These are phyloP conservation scores for Phorcus lineatus DNA, from an alignment of 2,888 invertebrate species.

Conservation along the genomic window DNA sequence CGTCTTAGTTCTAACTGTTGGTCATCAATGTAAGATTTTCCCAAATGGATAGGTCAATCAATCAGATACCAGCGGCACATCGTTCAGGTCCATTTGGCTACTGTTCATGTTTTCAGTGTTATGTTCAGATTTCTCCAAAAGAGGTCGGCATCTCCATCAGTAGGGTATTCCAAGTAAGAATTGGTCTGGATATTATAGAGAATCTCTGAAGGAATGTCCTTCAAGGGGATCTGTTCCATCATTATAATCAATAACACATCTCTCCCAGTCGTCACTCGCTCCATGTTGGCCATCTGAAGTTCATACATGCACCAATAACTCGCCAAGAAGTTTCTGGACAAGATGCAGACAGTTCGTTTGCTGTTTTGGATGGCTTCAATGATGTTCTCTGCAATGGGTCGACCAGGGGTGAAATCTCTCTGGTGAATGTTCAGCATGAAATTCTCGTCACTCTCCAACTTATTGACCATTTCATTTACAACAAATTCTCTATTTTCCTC, in stretches of 20 bases:
- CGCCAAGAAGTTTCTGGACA: slow-evolving; percentile 33
- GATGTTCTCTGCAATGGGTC: slow-evolving; percentile 38
- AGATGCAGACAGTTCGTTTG: slow-evolving; percentile 36
- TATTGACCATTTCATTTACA: neutral
- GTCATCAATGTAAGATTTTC: too few species aligned
- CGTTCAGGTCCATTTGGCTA: too few species aligned
- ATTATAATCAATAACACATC: slow-evolving; percentile 22
- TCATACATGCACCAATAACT: slow-evolving; percentile 35
- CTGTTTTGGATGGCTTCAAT: slow-evolving; percentile 37
- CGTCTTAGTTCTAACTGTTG: too few species aligned
- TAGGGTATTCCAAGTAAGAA: slow-evolving; percentile 24
- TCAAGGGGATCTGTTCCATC: slow-evolving; percentile 17
- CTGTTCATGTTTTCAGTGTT: too few species aligned
- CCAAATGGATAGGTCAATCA: too few species aligned
- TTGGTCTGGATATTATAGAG: slow-evolving; percentile 12
- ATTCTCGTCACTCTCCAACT: neutral
- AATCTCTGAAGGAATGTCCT: slow-evolving; percentile 1
- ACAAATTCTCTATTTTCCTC: slow-evolving; percentile 2
- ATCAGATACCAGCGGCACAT: too few species aligned
- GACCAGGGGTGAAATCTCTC: slow-evolving; percentile 40
- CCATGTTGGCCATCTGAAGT: slow-evolving; percentile 38
- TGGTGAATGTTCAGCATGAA: slow-evolving; percentile 32
- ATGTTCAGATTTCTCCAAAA: slow-evolving; percentile 14
- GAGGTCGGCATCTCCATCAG: neutral
- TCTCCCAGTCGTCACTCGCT: slow-evolving; percentile 29